Evolutionary conservation across 2,113 vertebrate species (phyloP).

Genomic region (Pitta sordida): DNA sequence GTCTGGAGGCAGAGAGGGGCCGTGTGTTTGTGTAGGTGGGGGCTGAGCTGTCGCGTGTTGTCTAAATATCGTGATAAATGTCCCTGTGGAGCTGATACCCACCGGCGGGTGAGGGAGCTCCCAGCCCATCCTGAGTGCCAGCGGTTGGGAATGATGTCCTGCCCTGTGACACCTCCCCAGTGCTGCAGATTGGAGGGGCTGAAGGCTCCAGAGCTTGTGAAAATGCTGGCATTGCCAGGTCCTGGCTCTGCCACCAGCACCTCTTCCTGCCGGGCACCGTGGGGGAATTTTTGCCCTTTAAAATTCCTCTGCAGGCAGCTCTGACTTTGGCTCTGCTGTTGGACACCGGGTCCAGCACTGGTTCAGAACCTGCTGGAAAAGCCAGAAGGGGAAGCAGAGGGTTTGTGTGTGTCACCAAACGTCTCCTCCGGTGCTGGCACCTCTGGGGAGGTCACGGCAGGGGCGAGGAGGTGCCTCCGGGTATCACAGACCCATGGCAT

Average conservation of each 20-base stretch:
- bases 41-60: background rate
- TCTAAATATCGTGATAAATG: background rate
- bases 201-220: background rate
- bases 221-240: accelerated
- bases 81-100: background rate
- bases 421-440: accelerated
- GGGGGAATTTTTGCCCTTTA: background rate
- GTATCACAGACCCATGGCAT: background rate
- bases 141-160: background rate
- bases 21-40: background rate
- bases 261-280: background rate
- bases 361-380: background rate
- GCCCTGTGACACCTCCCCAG: background rate
- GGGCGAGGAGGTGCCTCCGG: background rate
- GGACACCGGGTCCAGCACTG: accelerated
- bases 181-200: background rate
- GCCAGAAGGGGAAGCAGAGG: background rate
- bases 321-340: background rate
- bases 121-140: background rate
- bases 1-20: background rate
- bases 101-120: accelerated
- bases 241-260: background rate
- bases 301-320: background rate
- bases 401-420: accelerated
- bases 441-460: accelerated